phyloP scores from a whole-genome alignment of 2,113 vertebrate genomes.

The Halcyon malimbica region DNA sequence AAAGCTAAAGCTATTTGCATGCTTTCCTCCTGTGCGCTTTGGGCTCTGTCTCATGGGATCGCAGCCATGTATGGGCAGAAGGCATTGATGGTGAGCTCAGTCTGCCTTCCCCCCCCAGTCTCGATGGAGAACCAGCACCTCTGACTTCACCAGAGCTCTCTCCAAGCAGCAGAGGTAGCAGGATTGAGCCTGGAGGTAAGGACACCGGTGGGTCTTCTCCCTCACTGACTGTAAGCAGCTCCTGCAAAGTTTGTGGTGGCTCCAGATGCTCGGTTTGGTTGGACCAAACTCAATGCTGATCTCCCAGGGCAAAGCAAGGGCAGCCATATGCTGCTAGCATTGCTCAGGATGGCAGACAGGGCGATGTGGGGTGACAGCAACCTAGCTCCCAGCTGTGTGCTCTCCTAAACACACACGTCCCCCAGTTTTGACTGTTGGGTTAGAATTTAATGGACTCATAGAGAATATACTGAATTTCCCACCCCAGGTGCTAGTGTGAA shows the following conservation, averaged over 20 bases:
- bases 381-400: not conserved
- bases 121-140: fast-evolving
- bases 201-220: not conserved
- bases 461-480: not conserved
- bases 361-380: not conserved
- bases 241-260: not conserved
- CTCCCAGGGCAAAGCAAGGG: not conserved
- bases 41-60: not conserved
- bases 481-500: not conserved
- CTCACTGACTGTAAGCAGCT: not conserved
- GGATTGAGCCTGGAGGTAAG: not conserved
- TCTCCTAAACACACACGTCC: not conserved
- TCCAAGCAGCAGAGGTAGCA: not conserved
- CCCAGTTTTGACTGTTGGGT: not conserved
- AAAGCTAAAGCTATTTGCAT: not conserved
- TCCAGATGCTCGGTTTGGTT: not conserved
- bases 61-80: not conserved
- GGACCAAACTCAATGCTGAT: not conserved
- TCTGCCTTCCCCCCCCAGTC: not conserved
- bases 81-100: fast-evolving
- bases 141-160: not conserved
- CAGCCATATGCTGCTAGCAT: not conserved
- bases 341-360: not conserved
- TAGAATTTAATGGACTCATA: not conserved
- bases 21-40: not conserved